Base-by-base conservation (phyloP, 1,140 invertebrate genomes). In the Diorhabda sublineata region DNA sequence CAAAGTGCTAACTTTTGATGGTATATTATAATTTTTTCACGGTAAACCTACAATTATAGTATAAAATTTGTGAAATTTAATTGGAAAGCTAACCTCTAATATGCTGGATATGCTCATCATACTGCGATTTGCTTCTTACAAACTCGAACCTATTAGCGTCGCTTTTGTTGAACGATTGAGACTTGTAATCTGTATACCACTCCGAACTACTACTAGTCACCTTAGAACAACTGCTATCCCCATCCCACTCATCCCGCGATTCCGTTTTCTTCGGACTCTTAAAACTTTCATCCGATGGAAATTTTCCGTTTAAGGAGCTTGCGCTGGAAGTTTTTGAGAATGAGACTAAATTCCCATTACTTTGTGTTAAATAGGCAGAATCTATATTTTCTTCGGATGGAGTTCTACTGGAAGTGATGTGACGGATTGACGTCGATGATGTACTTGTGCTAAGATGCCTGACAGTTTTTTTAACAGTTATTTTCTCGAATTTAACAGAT, bases 31-130 rank as follows among this genome's bases (percentile, higher is more conserved):
- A 26, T 26, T 26, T 26, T 26, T 26, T 26, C 26, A 26, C 26
- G 26, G 26, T 26, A 26, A 26, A 26, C 1, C 26, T 26, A 26
- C 26, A 26, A 26, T 26, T 26, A 26, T 26, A 26, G 26, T 26
- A 26, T 1, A 26, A 26, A 26, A 26, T 26, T 26, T 26, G 26
- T 26, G 1, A 26, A 26, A 26, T 26, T 26, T 26, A 26, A 26
- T 26, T 26, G 26, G 26, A 26, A 71, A 45, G 69, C 83, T 81
- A 87, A 94, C 93, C 92, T 93, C 90, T 88, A 76, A 93, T 92
- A 82, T 91, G 86, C 69, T 88, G 88, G 79, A 95, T 95, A 82
- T 94, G 92, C n/a, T 89, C 88, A 80, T 95, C 92, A 80, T 92
- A 93, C 79, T 94, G 90, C 73, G 89, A 90, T 79, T 88, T 90